Base-by-base conservation (phyloP, 1,140 invertebrate genomes). In the Maniola jurtina region DNA sequence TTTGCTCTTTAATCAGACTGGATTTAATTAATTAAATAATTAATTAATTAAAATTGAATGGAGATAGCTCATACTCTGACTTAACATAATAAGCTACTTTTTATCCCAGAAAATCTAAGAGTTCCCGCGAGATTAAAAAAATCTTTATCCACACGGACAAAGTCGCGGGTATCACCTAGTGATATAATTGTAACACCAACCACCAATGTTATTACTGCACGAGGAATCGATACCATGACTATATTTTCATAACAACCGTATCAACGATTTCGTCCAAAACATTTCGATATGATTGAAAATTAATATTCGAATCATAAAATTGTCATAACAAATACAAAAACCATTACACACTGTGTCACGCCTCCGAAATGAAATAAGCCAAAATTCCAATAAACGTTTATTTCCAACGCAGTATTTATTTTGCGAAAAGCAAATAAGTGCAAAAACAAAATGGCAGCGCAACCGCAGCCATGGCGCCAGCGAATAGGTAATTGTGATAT, bases 401-500 rank as follows among this genome's bases (percentile, higher is more conserved):
- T 52, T 52, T 15, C 5, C 45, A 13, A 48, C 45, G 15, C 48
- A 9, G 48, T 52, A 52, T 52, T 52, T 48, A 48, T 48, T 52
- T 13, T 16, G 16, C 48, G 42, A 25, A 52, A 52, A 16, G 48
- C 48, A 52, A 52, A 52, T 52, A 25, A 16, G 13, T 48, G 13
- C 45, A 48, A 48, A 52, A 11, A 45, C 42, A 45, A 45, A 45
- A 52, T 25, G 48, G 48, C 16, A 52, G 13, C 48, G 15, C 48
- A 7, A 52, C 48, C 48, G 48, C 48, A 13, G 48, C 48, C 0
- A 6, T 48, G 45, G 45, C 45, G 45, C 14, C 14, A 8, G 48
- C 25, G 25, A 38, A 54, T 36, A 40, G 61, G 60, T 55, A 60
- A 69, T 69, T 69, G 70, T 72, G 60, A 69, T 57, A 25, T 25